These are phyloP conservation scores for Pipa parva DNA, from an alignment of 2,113 vertebrate species.

Conservation along the genomic window DNA sequence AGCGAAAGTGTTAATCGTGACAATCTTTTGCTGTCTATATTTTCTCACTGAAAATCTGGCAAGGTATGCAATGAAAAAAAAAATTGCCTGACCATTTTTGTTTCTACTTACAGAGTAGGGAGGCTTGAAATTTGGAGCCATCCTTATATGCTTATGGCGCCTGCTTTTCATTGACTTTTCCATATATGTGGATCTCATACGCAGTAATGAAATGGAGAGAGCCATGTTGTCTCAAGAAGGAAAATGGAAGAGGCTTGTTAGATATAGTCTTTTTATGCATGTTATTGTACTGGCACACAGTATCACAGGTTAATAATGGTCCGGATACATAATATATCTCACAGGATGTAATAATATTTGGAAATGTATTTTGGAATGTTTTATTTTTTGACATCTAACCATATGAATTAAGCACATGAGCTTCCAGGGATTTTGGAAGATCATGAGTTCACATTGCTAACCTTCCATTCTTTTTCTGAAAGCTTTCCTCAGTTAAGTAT, in stretches of 20 bases:
- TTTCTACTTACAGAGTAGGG: background rate
- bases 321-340: too few relatives aligned
- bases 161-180: constrained; percentile 10
- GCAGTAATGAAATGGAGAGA: background rate
- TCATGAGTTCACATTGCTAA: too few relatives aligned
- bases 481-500: too few relatives aligned
- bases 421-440: too few relatives aligned
- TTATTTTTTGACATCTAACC: too few relatives aligned
- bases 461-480: too few relatives aligned
- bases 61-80: background rate
- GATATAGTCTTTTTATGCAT: background rate
- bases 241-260: background rate
- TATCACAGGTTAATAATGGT: background rate
- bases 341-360: too few relatives aligned
- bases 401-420: too few relatives aligned
- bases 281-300: background rate
- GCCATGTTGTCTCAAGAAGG: constrained; percentile 4
- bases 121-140: background rate
- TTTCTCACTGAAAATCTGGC: background rate
- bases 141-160: background rate
- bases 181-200: background rate
- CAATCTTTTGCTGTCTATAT: background rate
- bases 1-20: background rate
- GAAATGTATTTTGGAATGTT: too few relatives aligned
- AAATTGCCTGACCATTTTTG: background rate